Base-by-base conservation (phyloP, 1,140 invertebrate genomes). In the Drosophila suzukii region DNA sequence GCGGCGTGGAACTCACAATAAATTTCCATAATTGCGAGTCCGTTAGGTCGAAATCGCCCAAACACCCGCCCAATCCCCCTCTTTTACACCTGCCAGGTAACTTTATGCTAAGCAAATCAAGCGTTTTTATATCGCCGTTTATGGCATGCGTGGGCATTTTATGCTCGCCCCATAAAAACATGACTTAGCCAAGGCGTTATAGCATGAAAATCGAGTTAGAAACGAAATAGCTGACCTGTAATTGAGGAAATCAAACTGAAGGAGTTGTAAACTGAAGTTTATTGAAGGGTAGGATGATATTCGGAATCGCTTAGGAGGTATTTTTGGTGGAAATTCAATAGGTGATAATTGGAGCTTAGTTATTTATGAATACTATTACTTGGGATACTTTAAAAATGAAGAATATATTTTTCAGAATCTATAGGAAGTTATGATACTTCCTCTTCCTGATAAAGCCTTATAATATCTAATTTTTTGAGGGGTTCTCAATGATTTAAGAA, bases 21-120 rank as follows among this genome's bases (percentile, higher is more conserved):
- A 86, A 88, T 88, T 88, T 88, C 83, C 84, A 88, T 88, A 88
- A 88, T 88, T 88, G 84, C 67, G 83, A 61, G 77, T 77, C 81
- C 81, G 81, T 81, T 81, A 81, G 73, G 44, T 43, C 66, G 57
- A 55, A 38, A 38, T 58, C 63, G n/a, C 3, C n/a, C 65, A 8
- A 20, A 24, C 17, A 36, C 27, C 17, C 38, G 1, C 20, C 65
- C 8, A 20, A 24, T 17, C 36, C 27, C 27, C 46, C 13, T 12
- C n/a, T 49, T 59, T 49, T 8, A 44, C 12, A 32, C 46, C 65
- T 51, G 36, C 46, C 61, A 38, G 62, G 39, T 51, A 63, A 65
- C 60, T 71, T 72, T 88, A 78, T 72, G 78, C 56, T 76, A 82
- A 79, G 55, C 83, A 79, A 86, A 86, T 86, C 70, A 88, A 68